These are phyloP conservation scores for Phainopepla nitens DNA, from an alignment of 2,113 vertebrate species.

Conservation along the genomic window DNA sequence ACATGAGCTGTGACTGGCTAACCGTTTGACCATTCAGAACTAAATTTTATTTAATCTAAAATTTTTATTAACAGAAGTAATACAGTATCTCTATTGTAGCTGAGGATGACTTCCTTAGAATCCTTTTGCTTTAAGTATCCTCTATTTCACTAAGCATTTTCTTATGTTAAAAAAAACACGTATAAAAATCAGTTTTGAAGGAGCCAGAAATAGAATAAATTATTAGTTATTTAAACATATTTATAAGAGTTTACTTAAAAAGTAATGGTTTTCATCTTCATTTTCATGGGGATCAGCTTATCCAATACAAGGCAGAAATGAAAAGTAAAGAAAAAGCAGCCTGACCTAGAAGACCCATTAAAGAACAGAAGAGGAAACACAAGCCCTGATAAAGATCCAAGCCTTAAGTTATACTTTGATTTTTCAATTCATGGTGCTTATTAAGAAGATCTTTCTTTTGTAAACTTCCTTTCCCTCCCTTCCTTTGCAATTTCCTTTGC, in stretches of 20 bases:
- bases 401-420: not conserved
- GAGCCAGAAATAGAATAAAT: not conserved
- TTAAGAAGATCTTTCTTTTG: not conserved
- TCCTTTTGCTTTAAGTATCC: not conserved
- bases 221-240: not conserved
- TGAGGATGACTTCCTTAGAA: not conserved
- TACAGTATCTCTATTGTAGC: not conserved
- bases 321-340: not conserved
- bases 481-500: not conserved
- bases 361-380: not conserved
- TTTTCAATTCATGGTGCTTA: not conserved
- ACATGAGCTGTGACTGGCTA: not conserved
- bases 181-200: not conserved
- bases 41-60: not conserved
- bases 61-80: not conserved
- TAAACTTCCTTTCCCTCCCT: not conserved
- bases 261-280: not conserved
- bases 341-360: not conserved
- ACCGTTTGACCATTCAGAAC: not conserved
- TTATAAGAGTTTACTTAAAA: not conserved
- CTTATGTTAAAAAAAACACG: not conserved
- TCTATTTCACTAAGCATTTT: not conserved
- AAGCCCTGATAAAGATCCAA: not conserved
- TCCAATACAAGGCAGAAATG: not conserved
- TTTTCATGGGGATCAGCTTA: not conserved